Conservation (phyloP, 53 echinoderm and acorn worm species). For the Paelopatides confundens region DNA sequence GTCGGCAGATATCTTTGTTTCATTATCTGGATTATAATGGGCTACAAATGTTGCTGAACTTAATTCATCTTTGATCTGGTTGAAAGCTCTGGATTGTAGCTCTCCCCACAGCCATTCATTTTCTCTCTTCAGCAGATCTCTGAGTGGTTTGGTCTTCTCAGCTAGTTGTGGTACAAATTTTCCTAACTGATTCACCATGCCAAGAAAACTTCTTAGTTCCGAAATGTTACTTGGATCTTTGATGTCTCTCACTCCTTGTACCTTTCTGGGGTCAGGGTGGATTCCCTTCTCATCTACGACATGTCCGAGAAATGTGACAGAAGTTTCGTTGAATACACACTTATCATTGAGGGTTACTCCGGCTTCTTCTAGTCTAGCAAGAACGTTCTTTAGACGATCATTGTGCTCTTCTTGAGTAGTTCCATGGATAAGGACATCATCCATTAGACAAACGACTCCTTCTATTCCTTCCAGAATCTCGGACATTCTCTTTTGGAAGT, state of each 20-base stretch:
- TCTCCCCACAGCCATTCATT: conserved; percentile 42
- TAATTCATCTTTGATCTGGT: conserved; percentile 41
- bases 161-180: conserved; percentile 67
- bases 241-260: conserved; percentile 4
- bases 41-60: conserved; percentile 32
- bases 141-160: conserved; percentile 59
- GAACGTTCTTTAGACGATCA: conserved; percentile 14
- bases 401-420: conserved; percentile 34
- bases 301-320: conserved; percentile 56
- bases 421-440: conserved; percentile 50
- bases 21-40: conserved; percentile 38
- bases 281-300: conserved; percentile 16
- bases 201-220: conserved; percentile 59
- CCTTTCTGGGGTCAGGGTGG: conserved; percentile 14
- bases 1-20: conserved; percentile 71
- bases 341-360: conserved; percentile 44
- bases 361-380: conserved; percentile 21
- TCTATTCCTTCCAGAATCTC: conserved; percentile 51
- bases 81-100: conserved; percentile 41
- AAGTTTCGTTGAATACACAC: conserved; percentile 1
- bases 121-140: conserved; percentile 51
- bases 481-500: conserved; percentile 49
- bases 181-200: conserved; percentile 72
- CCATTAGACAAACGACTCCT: conserved; percentile 47
- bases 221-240: conserved; percentile 43